Percentiles rank a stretch among this genome's conserved stretches.
phyloP scores from a whole-genome alignment of 2,888 invertebrate genomes.

The Anthophora plumipes region DNA sequence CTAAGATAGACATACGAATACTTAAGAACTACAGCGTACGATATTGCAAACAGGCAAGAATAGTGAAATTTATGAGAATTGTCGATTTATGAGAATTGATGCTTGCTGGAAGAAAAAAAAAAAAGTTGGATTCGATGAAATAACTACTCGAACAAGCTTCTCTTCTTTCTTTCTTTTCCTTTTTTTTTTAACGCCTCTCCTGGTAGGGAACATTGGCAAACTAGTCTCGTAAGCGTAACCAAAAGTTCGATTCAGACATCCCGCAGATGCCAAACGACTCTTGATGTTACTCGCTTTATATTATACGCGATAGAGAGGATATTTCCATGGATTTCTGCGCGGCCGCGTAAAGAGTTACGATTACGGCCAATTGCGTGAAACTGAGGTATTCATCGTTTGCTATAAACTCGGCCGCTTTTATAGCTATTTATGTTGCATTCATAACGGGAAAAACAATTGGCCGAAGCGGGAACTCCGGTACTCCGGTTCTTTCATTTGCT shows the following conservation, averaged over 20 bases:
- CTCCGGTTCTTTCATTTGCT: conserved; percentile 21
- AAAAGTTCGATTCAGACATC: conserved; percentile 2
- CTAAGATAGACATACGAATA: not conserved
- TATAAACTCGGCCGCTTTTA: not conserved
- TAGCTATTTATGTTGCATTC: conserved; percentile 26
- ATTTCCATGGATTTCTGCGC: not conserved
- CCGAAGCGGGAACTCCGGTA: conserved; percentile 8
- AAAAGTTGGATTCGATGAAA: conserved; percentile 40
- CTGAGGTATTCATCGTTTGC: conserved; percentile 10
- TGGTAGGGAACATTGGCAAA: conserved; percentile 34
- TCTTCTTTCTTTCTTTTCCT: too few relatives aligned
- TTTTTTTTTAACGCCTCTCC: conserved; percentile 28
- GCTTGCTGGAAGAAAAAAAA: not conserved
- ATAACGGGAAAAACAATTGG: conserved; percentile 31
- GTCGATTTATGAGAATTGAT: too few relatives aligned
- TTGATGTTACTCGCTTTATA: not conserved
- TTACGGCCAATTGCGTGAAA: not conserved
- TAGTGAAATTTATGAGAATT: not conserved
- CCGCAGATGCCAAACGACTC: conserved; percentile 26
- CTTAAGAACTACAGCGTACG: too few relatives aligned
- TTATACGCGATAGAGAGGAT: not conserved
- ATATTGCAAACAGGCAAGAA: not conserved
- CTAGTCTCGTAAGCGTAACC: conserved; percentile 32
- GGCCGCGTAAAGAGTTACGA: not conserved
- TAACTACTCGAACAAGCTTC: conserved; percentile 39